Conservation (phyloP, 2,113 vertebrate genomes). For the Pluvianellus socialis region DNA sequence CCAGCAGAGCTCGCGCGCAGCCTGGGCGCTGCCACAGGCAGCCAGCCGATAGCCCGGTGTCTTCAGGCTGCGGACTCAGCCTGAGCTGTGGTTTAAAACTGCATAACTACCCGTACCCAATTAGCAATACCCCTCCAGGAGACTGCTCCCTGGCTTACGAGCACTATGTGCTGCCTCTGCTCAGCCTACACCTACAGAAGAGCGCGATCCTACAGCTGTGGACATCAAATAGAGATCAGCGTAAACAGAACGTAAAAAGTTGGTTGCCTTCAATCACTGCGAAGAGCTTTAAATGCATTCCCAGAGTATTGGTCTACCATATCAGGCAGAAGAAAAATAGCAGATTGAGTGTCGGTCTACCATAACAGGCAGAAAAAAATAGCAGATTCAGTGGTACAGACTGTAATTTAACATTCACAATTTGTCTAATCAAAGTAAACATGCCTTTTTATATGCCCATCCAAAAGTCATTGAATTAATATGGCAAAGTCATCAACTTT, state of each 20-base stretch:
- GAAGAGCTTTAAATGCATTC: background rate
- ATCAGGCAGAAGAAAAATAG: background rate
- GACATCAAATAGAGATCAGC: fast-evolving
- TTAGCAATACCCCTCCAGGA: background rate
- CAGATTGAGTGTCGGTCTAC: background rate
- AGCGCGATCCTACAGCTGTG: background rate
- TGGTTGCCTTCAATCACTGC: background rate
- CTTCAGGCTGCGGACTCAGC: background rate
- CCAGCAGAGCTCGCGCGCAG: background rate
- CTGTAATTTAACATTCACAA: background rate
- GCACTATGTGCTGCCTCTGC: background rate
- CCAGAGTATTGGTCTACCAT: background rate
- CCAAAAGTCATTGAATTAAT: background rate
- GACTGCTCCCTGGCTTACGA: background rate
- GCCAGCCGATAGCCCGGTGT: too few relatives aligned
- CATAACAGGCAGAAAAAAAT: fast-evolving
- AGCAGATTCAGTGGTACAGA: background rate
- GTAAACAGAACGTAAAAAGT: background rate
- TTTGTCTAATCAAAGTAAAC: background rate
- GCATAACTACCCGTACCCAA: background rate
- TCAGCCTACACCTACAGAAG: background rate
- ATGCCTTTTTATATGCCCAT: background rate
- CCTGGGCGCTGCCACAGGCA: background rate
- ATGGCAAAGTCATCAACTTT: background rate
- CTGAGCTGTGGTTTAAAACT: background rate